Percentiles rank a stretch among this genome's conserved stretches.
Evolutionary conservation across 2,113 vertebrate species (phyloP).

Genomic region (Lepisosteus oculatus): DNA sequence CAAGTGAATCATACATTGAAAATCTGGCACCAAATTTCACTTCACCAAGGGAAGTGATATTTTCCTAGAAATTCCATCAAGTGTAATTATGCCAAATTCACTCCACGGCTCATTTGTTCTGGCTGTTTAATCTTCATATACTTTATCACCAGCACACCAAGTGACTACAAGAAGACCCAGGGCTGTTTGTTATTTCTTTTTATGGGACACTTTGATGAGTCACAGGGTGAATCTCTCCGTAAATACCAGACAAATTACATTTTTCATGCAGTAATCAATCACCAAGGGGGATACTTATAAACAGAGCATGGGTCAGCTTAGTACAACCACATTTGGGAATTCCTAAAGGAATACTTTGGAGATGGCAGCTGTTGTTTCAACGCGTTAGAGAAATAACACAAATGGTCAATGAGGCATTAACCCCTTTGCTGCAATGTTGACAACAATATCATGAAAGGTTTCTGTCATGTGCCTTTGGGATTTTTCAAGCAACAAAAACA

Average conservation of each 20-base stretch:
- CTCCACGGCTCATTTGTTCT: no score
- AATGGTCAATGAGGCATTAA: not conserved
- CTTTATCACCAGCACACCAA: no score
- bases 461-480: no score
- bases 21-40: no score
- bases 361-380: not conserved
- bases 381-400: not conserved
- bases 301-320: not conserved
- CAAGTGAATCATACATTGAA: no score
- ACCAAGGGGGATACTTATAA: not conserved
- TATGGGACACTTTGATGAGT: not conserved
- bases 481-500: no score
- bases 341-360: not conserved
- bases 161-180: no score
- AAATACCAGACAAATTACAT: not conserved
- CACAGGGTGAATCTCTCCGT: not conserved
- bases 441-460: no score
- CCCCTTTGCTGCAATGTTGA: not conserved
- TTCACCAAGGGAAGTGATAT: no score
- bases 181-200: not conserved
- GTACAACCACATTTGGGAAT: not conserved
- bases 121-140: no score
- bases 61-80: no score
- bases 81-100: no score
- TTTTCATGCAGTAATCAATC: conserved; percentile 3